Evolutionary conservation across 2,797 vertebrate species (phyloP), one percentile per base, ranked within the genome.

Genomic region (Gymnocypris eckloni): DNA sequence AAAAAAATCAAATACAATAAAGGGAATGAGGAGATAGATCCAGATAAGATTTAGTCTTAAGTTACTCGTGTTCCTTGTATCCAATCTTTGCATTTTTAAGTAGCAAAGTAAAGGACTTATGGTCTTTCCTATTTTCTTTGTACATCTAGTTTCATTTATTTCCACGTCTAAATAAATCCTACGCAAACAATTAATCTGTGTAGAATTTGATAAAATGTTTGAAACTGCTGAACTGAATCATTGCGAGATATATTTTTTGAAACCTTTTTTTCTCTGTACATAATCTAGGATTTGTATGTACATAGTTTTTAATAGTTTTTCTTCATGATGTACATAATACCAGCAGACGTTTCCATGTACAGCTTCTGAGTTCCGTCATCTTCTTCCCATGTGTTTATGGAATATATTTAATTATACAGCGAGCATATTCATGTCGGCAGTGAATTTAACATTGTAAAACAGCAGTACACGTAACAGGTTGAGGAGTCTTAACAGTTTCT

Each of bases 401-500:
- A 43, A 20, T 61, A 59, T 28, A 56, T 69, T 39, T 78, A 50
- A 66, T 70, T 83, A 50, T 28, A n/a, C 28, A 83, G 70, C 12
- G 4, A 77, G 59, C 8, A 25, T 77, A 50, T 41, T 39, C 12
- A 76, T 66, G 20, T 28, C 33, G 28, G 33, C 72, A 33, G 39
- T 77, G 33, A 10, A 50, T 20, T 28, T 79, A 79, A 67, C 71
- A 22, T 72, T 73, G 50, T 50, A 66, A 52, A 52, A 39, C 82
- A 25, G 82, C 15, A 67, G n/a, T 50, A 33, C 37, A 33, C 59
- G 66, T 70, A 78, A 95, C 93, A 96, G 91, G 95, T 96, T 94
- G 95, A 95, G 95, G 95, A 95, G 91, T 93, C 93, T 95, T 95
- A 91, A 94, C 94, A 92, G 94, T 92, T 95, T 96, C 91, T 94